These are phyloP conservation scores for Desoria tigrina DNA, from an alignment of 2,888 invertebrate genomes.

Conservation along the genomic window DNA sequence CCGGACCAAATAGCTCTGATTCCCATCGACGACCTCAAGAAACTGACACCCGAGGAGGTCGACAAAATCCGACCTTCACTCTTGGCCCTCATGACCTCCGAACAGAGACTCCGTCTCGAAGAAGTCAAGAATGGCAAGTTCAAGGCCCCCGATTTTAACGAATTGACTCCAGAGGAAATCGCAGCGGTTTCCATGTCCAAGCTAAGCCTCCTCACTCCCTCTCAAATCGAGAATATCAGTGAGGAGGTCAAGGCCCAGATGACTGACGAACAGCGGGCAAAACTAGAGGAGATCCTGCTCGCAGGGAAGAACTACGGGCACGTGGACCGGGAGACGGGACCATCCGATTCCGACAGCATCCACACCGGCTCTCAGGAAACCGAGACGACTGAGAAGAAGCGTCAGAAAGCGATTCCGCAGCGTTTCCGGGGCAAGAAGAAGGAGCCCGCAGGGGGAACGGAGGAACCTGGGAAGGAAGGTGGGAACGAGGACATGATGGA, in stretches of 20 bases:
- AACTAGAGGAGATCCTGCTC: too few relatives aligned
- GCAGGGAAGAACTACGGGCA: too few relatives aligned
- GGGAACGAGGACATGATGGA: too few relatives aligned
- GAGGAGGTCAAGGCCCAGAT: too few relatives aligned
- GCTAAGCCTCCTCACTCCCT: constrained; percentile 5
- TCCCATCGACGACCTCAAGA: constrained; percentile 5
- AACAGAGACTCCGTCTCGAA: constrained; percentile 7
- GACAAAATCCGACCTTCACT: not conserved
- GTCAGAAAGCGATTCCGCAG: too few relatives aligned
- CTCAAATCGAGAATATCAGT: not conserved
- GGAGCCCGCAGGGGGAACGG: constrained; percentile 14
- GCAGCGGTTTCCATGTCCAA: constrained; percentile 2
- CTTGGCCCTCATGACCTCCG: not conserved
- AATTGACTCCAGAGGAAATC: constrained; percentile 15
- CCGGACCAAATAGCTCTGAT: too few relatives aligned
- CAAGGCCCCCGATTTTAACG: not conserved
- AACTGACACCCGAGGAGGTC: constrained; percentile 14
- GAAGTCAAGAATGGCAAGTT: constrained; percentile 18
- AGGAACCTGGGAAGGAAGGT: not conserved
- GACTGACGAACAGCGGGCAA: too few relatives aligned
- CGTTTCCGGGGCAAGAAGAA: too few relatives aligned
- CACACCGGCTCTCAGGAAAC: not conserved
- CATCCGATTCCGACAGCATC: constrained; percentile 6
- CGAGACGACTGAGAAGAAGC: too few relatives aligned
- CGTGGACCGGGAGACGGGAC: too few relatives aligned